A percentile compares a stretch with the other conserved stretches of the same genome.
These are phyloP conservation scores for Pentalonia nigronervosa DNA, from an alignment of 1,140 invertebrate genomes.

Conservation along the genomic window DNA sequence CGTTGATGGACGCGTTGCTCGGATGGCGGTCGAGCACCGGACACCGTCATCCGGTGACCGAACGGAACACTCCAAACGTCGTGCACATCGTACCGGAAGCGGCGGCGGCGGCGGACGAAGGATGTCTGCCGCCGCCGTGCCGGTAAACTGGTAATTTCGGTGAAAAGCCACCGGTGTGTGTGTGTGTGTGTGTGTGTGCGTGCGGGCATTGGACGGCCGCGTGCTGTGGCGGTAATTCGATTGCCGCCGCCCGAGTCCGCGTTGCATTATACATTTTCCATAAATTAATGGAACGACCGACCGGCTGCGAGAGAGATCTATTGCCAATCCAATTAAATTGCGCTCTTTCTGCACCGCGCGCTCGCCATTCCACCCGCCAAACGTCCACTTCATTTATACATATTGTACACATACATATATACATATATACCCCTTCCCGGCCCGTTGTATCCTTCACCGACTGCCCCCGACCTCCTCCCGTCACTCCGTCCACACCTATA, in stretches of 20 bases:
- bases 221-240: slow-evolving; percentile 35
- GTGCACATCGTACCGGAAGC: background rate
- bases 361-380: background rate
- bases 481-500: background rate
- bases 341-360: slow-evolving; percentile 17
- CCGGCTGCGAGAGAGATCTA: slow-evolving; percentile 48
- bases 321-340: slow-evolving; percentile 57
- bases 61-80: background rate
- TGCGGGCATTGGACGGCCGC: background rate
- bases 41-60: background rate
- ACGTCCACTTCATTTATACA: background rate
- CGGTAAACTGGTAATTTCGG: slow-evolving; percentile 33
- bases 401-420: too few relatives aligned
- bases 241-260: slow-evolving; percentile 41
- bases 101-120: background rate
- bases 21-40: background rate
- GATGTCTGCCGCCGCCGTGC: background rate
- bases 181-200: background rate
- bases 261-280: slow-evolving; percentile 53
- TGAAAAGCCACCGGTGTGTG: slow-evolving; percentile 29
- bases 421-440: background rate
- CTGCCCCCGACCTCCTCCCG: background rate
- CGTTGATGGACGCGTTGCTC: background rate
- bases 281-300: slow-evolving; percentile 56
- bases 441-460: background rate